Base-by-base conservation (phyloP, 2,113 vertebrate genomes). In the Apistogramma diplotaenia region DNA sequence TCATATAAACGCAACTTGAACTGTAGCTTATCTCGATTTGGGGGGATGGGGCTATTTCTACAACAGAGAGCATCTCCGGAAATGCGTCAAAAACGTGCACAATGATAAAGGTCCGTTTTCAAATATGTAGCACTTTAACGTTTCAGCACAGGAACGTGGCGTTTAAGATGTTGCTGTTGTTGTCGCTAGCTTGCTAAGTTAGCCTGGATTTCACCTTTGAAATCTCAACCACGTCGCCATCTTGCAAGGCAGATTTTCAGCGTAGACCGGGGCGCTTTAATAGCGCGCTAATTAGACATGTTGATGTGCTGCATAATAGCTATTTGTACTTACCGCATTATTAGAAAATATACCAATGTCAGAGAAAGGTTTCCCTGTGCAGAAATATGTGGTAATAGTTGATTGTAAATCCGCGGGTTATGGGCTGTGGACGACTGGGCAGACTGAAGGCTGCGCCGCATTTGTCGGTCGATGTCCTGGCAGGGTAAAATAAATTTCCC, bases 151-250 rank as follows among this genome's bases (percentile, higher is more conserved):
- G 2, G n/a, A 67, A 27, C 1, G 3, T 11, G 4, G 55, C 58
- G 65, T 72, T 71, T 21, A 29, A 27, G 71, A 70, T 84, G 60
- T 61, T 89, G 88, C 60, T 89, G 87, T 84, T 91, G 82, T 89
- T 89, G 82, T 84, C 77, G 85, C 83, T 87, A 92, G 86, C 91
- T 76, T 81, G 90, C 92, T 81, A 89, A 85, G 85, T 89, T 85
- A 89, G 87, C 88, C 86, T 46, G 87, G 79, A 87, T 93, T 94
- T 95, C 95, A 96, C 93, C 94, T 96, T 92, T 93, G 90, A 94
- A 93, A 93, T 91, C 91, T 85, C 89, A 92, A 93, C 88, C 90
- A 91, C 91, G 93, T 93, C 95, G 95, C 95, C 95, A 96, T 96
- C 94, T 96, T 96, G 94, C 89, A 93, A 90, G 83, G 89, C 87